phyloP scores from a whole-genome alignment of 1,140 invertebrate species.

The Drosophila ananassae region DNA sequence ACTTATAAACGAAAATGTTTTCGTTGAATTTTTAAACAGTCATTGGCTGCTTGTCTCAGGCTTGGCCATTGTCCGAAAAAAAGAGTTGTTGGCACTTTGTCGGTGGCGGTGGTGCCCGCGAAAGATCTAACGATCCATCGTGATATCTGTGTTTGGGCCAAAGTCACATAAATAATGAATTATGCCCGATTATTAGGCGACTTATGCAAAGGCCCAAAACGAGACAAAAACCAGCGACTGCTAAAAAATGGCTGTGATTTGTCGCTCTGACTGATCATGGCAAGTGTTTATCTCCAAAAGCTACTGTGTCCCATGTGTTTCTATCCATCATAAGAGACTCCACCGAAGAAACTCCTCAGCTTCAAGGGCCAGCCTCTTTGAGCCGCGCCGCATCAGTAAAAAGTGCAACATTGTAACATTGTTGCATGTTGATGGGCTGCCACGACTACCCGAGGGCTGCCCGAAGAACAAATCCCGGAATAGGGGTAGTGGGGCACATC shows the following conservation, averaged over 20 bases:
- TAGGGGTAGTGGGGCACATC: slow-evolving; percentile 23
- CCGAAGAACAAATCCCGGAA: not conserved
- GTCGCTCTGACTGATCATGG: slow-evolving; percentile 59
- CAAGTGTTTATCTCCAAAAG: slow-evolving; percentile 17
- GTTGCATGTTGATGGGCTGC: slow-evolving; percentile 73
- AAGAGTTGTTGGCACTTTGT: slow-evolving; percentile 64
- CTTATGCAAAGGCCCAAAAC: slow-evolving; percentile 64
- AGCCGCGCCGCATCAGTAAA: slow-evolving; percentile 56
- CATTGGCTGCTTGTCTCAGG: slow-evolving; percentile 70
- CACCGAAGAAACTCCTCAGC: no score
- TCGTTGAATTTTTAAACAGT: slow-evolving; percentile 79
- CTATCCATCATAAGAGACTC: not conserved
- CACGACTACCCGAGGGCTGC: slow-evolving; percentile 48
- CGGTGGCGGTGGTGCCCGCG: slow-evolving; percentile 39
- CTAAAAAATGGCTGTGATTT: slow-evolving; percentile 74
- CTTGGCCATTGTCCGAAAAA: slow-evolving; percentile 48
- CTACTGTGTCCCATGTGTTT: slow-evolving; percentile 12
- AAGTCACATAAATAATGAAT: slow-evolving; percentile 75
- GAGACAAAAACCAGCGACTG: slow-evolving; percentile 18
- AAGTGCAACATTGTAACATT: slow-evolving; percentile 76
- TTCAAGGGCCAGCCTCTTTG: slow-evolving; percentile 14
- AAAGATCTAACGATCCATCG: slow-evolving; percentile 69
- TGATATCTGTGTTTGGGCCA: slow-evolving; percentile 49
- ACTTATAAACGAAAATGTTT: slow-evolving; percentile 40
- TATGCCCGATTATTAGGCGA: slow-evolving; percentile 77